These are phyloP conservation scores for Zootoca vivipara DNA, from an alignment of 2,113 vertebrate species.

Conservation along the genomic window DNA sequence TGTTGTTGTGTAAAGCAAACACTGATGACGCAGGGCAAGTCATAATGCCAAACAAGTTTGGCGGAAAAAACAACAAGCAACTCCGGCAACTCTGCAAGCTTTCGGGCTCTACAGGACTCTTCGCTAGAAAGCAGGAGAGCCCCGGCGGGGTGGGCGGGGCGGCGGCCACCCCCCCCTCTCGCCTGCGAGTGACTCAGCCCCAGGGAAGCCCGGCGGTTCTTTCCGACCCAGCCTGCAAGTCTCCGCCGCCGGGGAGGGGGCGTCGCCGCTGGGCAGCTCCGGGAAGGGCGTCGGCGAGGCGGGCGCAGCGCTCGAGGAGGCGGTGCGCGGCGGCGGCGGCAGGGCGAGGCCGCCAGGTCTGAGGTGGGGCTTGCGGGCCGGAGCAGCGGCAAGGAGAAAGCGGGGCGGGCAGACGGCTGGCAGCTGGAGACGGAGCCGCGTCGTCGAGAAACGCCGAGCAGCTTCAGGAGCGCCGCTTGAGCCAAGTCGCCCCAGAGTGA, in stretches of 20 bases:
- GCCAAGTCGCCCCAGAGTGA: not conserved
- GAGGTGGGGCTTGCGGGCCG: not conserved
- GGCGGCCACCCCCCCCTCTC: not conserved
- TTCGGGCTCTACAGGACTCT: not conserved
- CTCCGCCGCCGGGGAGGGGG: not conserved
- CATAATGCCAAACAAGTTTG: not conserved
- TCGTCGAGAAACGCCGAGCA: not conserved
- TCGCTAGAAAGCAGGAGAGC: not conserved
- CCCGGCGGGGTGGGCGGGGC: too few species aligned
- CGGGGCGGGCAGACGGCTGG: rapidly evolving
- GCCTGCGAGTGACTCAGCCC: too few species aligned
- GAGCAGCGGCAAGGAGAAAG: too few species aligned
- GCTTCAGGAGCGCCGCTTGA: slow-evolving; percentile 57
- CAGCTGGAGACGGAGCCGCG: not conserved
- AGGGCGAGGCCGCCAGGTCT: not conserved
- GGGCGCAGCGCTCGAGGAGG: not conserved
- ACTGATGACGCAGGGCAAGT: not conserved
- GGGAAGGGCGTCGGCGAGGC: not conserved
- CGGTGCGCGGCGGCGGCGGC: not conserved
- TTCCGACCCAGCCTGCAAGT: too few species aligned
- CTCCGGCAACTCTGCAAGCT: not conserved
- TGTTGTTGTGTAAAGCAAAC: not conserved
- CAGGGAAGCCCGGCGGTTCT: too few species aligned
- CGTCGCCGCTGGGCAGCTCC: not conserved
- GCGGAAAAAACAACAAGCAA: not conserved